Evolutionary conservation across 2,888 invertebrate genomes (phyloP).

Genomic region (Rhagonycha lutea): DNA sequence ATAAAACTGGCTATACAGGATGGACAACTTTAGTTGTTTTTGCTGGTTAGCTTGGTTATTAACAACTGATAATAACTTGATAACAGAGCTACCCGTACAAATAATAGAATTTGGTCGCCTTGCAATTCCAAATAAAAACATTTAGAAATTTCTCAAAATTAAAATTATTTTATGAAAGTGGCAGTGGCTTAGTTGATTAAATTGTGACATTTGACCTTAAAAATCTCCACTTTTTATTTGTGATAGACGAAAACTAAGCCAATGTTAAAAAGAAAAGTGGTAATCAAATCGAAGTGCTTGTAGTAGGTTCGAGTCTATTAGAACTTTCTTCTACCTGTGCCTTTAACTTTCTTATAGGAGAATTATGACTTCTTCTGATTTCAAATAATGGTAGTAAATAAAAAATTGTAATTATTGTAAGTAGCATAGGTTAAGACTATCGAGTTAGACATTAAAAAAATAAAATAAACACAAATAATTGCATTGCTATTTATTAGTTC

Average conservation of each 20-base stretch:
- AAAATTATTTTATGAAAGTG: not conserved
- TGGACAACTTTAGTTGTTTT: not conserved
- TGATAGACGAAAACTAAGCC: not conserved
- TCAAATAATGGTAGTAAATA: slow-evolving; percentile 35
- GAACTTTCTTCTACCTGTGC: slow-evolving; percentile 52
- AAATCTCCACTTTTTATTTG: not conserved
- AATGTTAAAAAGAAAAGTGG: slow-evolving; percentile 9
- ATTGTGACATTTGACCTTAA: not conserved
- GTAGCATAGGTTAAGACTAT: slow-evolving; percentile 26
- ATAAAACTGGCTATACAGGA: not conserved
- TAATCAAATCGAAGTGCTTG: slow-evolving; percentile 32
- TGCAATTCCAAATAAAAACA: not conserved
- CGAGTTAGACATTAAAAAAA: not conserved
- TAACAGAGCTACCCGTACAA: not conserved
- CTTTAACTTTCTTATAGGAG: slow-evolving; percentile 52
- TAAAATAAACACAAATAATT: not conserved
- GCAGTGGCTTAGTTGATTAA: not conserved
- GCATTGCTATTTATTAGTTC: no score
- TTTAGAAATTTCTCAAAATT: not conserved
- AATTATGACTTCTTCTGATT: slow-evolving; percentile 48
- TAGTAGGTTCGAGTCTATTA: slow-evolving; percentile 37
- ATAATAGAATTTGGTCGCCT: not conserved
- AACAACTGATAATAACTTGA: not conserved
- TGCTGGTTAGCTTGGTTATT: not conserved
- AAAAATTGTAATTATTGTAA: slow-evolving; percentile 44